A percentile compares a stretch with the other conserved stretches of the same genome.
Conservation (phyloP, 2,888 invertebrate species). For the Polydrusus tereticollis region DNA sequence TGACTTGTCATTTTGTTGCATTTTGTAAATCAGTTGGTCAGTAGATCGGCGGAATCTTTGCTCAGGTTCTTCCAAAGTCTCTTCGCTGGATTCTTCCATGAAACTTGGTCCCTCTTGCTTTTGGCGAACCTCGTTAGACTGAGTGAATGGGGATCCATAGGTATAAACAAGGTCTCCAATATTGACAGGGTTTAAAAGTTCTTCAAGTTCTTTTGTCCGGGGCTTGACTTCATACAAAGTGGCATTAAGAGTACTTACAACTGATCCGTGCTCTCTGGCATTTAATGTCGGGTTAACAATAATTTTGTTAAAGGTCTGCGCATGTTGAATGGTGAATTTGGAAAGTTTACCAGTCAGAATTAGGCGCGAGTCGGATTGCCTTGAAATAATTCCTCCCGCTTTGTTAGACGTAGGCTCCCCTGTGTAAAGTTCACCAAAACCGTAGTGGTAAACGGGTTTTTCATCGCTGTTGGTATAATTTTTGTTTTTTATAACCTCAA, state of each 20-base stretch:
- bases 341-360: slow-evolving; percentile 71
- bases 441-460: slow-evolving; percentile 74
- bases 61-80: background rate
- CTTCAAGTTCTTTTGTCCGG: slow-evolving; percentile 62
- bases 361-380: slow-evolving; percentile 71
- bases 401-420: slow-evolving; percentile 60
- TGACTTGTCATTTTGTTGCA: background rate
- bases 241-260: slow-evolving; percentile 70
- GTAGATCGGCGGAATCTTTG: background rate
- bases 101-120: slow-evolving; percentile 14
- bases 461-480: slow-evolving; percentile 75
- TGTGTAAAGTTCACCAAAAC: slow-evolving; percentile 69
- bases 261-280: slow-evolving; percentile 71
- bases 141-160: slow-evolving; percentile 64
- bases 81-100: slow-evolving; percentile 5
- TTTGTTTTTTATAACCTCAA: slow-evolving; percentile 77
- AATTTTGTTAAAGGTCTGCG: slow-evolving; percentile 75
- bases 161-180: slow-evolving; percentile 72
- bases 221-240: slow-evolving; percentile 63
- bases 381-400: slow-evolving; percentile 66
- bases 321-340: slow-evolving; percentile 75
- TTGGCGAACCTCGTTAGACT: slow-evolving; percentile 55
- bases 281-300: slow-evolving; percentile 72
- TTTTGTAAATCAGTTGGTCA: slow-evolving; percentile 19
- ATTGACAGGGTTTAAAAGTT: slow-evolving; percentile 64